These are phyloP conservation scores for Reticulitermes lucifugus DNA, from an alignment of 2,888 invertebrate genomes.

Conservation along the genomic window DNA sequence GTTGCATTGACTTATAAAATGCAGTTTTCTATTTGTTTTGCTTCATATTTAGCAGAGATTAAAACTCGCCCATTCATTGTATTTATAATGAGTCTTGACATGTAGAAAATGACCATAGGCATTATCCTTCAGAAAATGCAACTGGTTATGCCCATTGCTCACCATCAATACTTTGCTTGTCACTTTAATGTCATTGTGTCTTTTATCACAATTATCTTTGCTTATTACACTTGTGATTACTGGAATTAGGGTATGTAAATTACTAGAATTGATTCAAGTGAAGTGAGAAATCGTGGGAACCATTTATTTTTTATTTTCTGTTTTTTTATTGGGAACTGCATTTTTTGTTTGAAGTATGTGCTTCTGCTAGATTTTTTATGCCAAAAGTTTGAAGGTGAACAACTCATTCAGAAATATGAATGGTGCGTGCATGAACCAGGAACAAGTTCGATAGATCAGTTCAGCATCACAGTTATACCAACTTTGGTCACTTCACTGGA, in stretches of 20 bases:
- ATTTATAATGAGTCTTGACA: not conserved
- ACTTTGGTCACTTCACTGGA: constrained; percentile 7
- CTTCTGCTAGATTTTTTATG: not conserved
- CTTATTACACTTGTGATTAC: not conserved
- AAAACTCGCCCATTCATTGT: not conserved
- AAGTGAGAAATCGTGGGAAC: not conserved
- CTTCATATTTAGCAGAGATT: constrained; percentile 1
- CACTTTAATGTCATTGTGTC: not conserved
- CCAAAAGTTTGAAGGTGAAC: constrained; percentile 14
- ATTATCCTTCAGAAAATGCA: not conserved
- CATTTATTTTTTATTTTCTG: not conserved
- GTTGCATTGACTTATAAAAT: constrained; percentile 9
- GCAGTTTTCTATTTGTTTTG: not conserved
- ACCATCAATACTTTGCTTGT: constrained; percentile 19
- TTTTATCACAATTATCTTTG: not conserved
- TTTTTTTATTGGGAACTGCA: not conserved
- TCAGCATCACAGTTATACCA: constrained; percentile 23
- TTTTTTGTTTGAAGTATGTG: not conserved
- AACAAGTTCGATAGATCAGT: not conserved
- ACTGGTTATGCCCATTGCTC: not conserved
- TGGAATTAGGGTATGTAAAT: not conserved
- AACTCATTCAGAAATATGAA: not conserved
- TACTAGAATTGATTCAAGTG: not conserved
- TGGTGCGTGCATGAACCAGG: constrained; percentile 2
- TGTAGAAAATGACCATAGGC: not conserved